A percentile compares a stretch with the other conserved stretches of the same genome.
These are phyloP conservation scores for Ips nitidus DNA, from an alignment of 1,140 invertebrate genomes.

Conservation along the genomic window DNA sequence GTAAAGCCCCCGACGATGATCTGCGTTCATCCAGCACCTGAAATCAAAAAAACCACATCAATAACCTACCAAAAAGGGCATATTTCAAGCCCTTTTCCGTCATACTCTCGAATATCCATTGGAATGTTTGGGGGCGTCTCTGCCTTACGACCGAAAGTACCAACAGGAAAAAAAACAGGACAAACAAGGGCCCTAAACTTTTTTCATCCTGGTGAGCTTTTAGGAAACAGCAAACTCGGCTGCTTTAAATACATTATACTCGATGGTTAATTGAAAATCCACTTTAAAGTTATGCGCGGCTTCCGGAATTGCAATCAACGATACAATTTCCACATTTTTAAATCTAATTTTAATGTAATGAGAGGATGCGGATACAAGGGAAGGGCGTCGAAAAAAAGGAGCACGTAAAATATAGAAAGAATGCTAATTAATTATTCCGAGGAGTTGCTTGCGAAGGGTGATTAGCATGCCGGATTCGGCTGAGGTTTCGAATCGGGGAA, in stretches of 20 bases:
- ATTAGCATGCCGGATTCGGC: conserved; percentile 50
- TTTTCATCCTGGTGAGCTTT: conserved; percentile 30
- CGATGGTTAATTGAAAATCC: conserved; percentile 52
- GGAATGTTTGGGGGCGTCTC: background rate
- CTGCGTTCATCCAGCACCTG: conserved; percentile 45
- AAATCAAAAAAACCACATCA: conserved; percentile 44
- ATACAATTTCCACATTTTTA: conserved; percentile 55
- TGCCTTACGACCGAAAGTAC: background rate
- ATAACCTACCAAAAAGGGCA: background rate
- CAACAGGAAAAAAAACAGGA: conserved; percentile 41
- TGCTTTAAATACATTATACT: conserved; percentile 51
- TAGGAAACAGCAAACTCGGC: conserved; percentile 35
- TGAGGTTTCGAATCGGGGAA: conserved; percentile 42
- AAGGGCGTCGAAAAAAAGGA: conserved; percentile 44
- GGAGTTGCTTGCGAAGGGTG: conserved; percentile 47
- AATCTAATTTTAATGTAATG: conserved; percentile 55
- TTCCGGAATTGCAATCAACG: conserved; percentile 51
- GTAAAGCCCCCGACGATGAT: conserved; percentile 31
- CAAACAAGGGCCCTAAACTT: conserved; percentile 27
- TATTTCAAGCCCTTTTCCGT: background rate
- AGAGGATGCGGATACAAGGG: conserved; percentile 39
- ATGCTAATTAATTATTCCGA: conserved; percentile 55
- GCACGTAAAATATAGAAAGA: conserved; percentile 53
- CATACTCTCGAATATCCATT: background rate
- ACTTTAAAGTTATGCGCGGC: conserved; percentile 47